Base-by-base conservation (phyloP, 2,113 vertebrate species). In the Rutilus rutilus region DNA sequence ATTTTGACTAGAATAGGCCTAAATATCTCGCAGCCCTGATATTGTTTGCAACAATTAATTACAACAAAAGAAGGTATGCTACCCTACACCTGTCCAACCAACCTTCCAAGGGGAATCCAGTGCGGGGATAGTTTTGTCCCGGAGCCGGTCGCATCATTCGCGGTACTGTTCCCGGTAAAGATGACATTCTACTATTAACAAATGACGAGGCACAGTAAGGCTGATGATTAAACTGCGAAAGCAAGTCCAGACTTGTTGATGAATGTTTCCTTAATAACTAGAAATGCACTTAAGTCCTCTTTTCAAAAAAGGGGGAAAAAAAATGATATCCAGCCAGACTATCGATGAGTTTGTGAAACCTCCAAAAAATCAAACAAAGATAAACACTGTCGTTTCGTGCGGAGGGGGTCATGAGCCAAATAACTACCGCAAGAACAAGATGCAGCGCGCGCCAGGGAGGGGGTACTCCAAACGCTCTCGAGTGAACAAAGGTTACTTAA, bases 101-200 rank as follows among this genome's bases (percentile, higher is more conserved):
- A 99, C 98, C 98, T 98, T 99, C 98, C 94, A 99, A 83, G 0
- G 97, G 97, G 83, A 98, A 98, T 33, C 97, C 97, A 0, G 96
- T 96, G 86, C 97, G 96, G 0, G 96, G 96, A n/a, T 98, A 98
- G 91, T 96, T 98, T 93, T 98, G 97, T 89, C 97, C 97, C 78
- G 96, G 96, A 50, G 95, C 95, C 33, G 97, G 96, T 87, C 97
- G 95, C 97, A 98, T 97, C 97, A 98, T 98, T 89, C 97, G 94
- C 47, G 96, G 97, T 1, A 97, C 96, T 0, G 96, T 93, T 93
- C 97, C 97, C 90, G 96, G 96, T 82, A 98, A 86, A 88, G 92
- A 92, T 74, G 94, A 93, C 93, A 94, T 94, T 30, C 82, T 89
- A 85, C 27, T 86, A 87, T 91, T 85, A 84, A 88, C 78, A 54